phyloP scores from a whole-genome alignment of 2,888 invertebrate species.

The Tridacna crocea region DNA sequence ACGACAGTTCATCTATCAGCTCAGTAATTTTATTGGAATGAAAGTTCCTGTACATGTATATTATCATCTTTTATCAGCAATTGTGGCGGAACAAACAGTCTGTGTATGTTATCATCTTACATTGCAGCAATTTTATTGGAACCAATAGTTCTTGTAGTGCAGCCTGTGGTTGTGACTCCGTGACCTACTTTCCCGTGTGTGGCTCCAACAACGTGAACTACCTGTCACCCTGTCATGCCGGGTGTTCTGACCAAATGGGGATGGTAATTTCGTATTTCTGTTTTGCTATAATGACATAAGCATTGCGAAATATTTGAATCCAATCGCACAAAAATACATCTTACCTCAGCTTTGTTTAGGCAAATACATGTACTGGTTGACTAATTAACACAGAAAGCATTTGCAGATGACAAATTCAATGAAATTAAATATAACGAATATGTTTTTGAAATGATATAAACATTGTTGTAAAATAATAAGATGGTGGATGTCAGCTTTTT shows the following conservation, averaged over 20 bases:
- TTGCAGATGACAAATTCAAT: too few species aligned
- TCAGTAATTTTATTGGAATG: too few species aligned
- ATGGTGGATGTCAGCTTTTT: too few species aligned
- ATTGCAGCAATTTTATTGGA: conserved; percentile 8
- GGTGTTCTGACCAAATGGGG: conserved; percentile 57
- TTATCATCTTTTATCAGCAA: conserved; percentile 1
- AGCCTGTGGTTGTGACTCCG: conserved; percentile 66
- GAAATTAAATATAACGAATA: too few species aligned
- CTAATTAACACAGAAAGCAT: background rate
- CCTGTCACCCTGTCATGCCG: conserved; percentile 74
- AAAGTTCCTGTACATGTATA: too few species aligned
- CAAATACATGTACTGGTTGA: background rate
- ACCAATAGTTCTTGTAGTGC: conserved; percentile 40
- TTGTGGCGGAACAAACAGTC: background rate
- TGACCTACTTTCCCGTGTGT: conserved; percentile 73
- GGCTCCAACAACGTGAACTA: conserved; percentile 68
- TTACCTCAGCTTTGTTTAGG: background rate
- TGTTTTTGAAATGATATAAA: too few species aligned
- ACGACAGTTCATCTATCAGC: background rate
- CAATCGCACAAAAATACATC: too few species aligned
- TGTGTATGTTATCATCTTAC: background rate
- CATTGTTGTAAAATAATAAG: too few species aligned
- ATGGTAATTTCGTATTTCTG: conserved; percentile 29
- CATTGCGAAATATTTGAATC: too few species aligned
- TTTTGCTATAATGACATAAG: background rate